These are phyloP conservation scores for Tipula helvola DNA, from an alignment of 2,888 invertebrate species.

Conservation along the genomic window DNA sequence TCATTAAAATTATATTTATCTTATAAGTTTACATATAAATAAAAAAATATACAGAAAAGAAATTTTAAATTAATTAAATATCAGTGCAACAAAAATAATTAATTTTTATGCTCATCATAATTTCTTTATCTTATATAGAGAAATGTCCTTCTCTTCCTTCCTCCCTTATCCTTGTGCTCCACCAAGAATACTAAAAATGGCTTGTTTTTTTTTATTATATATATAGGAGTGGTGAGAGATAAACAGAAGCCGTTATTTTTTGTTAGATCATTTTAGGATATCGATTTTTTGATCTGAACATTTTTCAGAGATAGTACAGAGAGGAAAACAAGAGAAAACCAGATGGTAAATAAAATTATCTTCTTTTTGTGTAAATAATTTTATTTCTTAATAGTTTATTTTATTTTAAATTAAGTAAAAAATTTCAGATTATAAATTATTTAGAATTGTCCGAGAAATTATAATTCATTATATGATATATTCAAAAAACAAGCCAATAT, in stretches of 20 bases:
- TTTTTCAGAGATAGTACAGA: too few relatives aligned
- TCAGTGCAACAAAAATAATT: not conserved
- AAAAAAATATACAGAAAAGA: not conserved
- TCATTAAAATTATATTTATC: conserved; percentile 11
- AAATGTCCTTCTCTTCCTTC: not conserved
- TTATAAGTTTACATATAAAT: conserved; percentile 9
- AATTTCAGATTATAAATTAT: not conserved
- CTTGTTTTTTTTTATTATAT: too few relatives aligned
- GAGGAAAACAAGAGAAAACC: too few relatives aligned
- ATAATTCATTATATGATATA: not conserved
- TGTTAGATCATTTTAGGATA: too few relatives aligned
- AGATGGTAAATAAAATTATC: too few relatives aligned
- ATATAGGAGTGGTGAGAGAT: too few relatives aligned
- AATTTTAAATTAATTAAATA: conserved; percentile 5
- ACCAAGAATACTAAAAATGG: not conserved
- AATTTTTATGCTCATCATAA: conserved; percentile 4
- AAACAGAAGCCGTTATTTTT: too few relatives aligned
- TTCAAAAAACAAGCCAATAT: not conserved
- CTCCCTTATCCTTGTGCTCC: not conserved
- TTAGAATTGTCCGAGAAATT: conserved; percentile 5
- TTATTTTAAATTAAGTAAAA: not conserved
- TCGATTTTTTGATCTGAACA: too few relatives aligned
- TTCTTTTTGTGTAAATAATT: not conserved
- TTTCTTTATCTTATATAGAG: not conserved
- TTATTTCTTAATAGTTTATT: not conserved